phyloP scores from a whole-genome alignment of 2,797 vertebrate genomes.

The Hydrolagus colliei region DNA sequence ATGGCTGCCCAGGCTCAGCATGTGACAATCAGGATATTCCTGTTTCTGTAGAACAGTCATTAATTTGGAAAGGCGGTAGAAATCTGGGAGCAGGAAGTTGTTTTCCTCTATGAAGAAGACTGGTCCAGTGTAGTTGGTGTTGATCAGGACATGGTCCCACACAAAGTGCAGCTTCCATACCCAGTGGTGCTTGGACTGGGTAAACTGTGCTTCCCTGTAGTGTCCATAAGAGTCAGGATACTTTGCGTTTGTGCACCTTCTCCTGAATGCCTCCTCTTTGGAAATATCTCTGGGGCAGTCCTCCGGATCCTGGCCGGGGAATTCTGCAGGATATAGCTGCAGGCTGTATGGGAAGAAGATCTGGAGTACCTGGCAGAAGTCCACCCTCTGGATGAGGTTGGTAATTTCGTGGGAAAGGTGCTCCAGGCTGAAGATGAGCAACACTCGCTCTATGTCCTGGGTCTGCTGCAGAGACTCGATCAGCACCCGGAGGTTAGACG shows the following conservation, averaged over 20 bases:
- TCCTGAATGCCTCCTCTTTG: slow-evolving; percentile 51
- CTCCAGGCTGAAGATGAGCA: slow-evolving; percentile 68
- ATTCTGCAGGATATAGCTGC: slow-evolving; percentile 62
- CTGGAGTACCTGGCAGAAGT: slow-evolving; percentile 65
- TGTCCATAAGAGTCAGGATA: slow-evolving; percentile 65
- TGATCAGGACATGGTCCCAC: slow-evolving; percentile 58
- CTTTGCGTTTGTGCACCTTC: slow-evolving; percentile 57
- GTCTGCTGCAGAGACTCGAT: slow-evolving; percentile 57
- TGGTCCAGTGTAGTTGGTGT: slow-evolving; percentile 58
- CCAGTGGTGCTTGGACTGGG: slow-evolving; percentile 72
- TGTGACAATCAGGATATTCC: slow-evolving; percentile 55
- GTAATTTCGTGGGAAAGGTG: slow-evolving; percentile 59
- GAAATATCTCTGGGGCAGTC: slow-evolving; percentile 59
- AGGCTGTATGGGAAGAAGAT: slow-evolving; percentile 70
- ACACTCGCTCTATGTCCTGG: slow-evolving; percentile 49
- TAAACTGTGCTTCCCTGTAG: slow-evolving; percentile 63
- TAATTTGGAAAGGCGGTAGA: slow-evolving; percentile 53
- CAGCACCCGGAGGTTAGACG: slow-evolving; percentile 58
- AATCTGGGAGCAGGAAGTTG: slow-evolving; percentile 66
- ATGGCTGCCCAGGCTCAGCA: slow-evolving; percentile 61
- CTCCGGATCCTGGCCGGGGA: slow-evolving; percentile 58
- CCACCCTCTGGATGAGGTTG: slow-evolving; percentile 54
- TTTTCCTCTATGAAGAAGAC: slow-evolving; percentile 64
- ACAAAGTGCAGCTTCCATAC: slow-evolving; percentile 73
- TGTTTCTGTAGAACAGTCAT: slow-evolving; percentile 49